Evolutionary conservation across 2,888 invertebrate species (phyloP).

Genomic region (Lasioglossum zephyrum): DNA sequence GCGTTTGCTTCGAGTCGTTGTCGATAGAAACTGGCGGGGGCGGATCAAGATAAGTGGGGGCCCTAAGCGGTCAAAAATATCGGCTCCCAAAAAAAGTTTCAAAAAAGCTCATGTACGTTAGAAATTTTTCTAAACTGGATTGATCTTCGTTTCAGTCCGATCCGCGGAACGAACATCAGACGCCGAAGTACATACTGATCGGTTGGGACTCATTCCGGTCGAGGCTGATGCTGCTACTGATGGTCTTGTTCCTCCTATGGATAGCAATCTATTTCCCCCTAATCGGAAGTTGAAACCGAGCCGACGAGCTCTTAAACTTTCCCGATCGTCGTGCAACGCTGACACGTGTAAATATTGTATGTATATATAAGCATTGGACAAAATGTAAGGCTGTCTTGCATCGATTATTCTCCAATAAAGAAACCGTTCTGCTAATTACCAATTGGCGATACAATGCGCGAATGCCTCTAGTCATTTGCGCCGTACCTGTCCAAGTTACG

Average conservation of each 20-base stretch:
- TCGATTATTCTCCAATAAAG: conserved; percentile 20
- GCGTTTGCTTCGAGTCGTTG: not conserved
- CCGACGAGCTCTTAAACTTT: not conserved
- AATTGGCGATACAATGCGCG: not conserved
- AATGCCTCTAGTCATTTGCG: not conserved
- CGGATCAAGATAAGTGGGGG: too few relatives aligned
- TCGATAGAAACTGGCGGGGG: too few relatives aligned
- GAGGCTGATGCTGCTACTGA: conserved; percentile 81
- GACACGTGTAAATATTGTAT: conserved; percentile 43
- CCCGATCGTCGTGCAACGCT: not conserved
- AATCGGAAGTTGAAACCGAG: conserved; percentile 40
- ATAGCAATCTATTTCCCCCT: conserved; percentile 85
- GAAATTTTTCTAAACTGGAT: not conserved
- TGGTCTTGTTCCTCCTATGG: conserved; percentile 84
- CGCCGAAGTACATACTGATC: conserved; percentile 78
- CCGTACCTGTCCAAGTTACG: not conserved
- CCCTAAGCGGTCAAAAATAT: too few relatives aligned
- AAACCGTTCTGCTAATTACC: not conserved
- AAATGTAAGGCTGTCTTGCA: conserved; percentile 6
- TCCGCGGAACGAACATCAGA: conserved; percentile 54
- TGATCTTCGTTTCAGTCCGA: conserved; percentile 60
- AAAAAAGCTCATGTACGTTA: too few relatives aligned
- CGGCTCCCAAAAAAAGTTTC: too few relatives aligned
- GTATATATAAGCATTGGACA: conserved; percentile 28
- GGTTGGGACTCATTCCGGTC: conserved; percentile 85